These are phyloP conservation scores for Eulithis prunata DNA, from an alignment of 2,888 invertebrate species.

Conservation along the genomic window DNA sequence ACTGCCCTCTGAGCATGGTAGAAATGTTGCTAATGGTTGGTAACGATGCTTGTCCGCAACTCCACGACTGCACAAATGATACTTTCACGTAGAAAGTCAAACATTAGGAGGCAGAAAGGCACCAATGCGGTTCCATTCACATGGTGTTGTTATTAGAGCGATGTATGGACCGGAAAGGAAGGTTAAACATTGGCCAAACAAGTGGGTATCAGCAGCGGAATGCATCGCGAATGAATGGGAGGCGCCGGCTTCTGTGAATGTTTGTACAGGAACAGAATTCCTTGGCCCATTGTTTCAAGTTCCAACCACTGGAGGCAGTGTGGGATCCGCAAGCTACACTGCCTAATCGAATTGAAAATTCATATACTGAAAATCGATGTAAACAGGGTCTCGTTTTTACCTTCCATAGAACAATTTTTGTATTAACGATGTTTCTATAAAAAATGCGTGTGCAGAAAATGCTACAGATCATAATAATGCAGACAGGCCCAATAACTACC, in stretches of 20 bases:
- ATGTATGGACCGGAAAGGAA: conserved; percentile 70
- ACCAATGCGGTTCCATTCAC: conserved; percentile 66
- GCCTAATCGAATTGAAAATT: background rate
- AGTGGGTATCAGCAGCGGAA: conserved; percentile 58
- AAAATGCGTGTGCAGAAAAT: too few species aligned
- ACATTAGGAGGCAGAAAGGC: conserved; percentile 64
- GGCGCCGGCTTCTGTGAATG: conserved; percentile 66
- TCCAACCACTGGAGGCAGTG: conserved; percentile 38
- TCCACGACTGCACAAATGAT: conserved; percentile 66
- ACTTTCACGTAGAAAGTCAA: conserved; percentile 81
- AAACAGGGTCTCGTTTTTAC: too few species aligned
- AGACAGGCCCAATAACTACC: too few species aligned
- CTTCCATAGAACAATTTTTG: too few species aligned
- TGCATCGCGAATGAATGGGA: conserved; percentile 64
- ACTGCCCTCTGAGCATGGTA: conserved; percentile 58
- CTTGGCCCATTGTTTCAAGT: conserved; percentile 67
- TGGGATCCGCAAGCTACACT: conserved; percentile 41
- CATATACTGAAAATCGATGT: too few species aligned
- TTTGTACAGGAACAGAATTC: conserved; percentile 70
- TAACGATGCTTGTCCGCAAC: conserved; percentile 64
- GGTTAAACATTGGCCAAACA: conserved; percentile 70
- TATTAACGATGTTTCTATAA: too few species aligned
- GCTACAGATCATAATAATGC: too few species aligned
- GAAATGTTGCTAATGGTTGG: conserved; percentile 68
- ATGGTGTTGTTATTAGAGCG: conserved; percentile 71